Conservation (phyloP, 92 coral and sea anemone genomes). For the Scolanthus callimorphus region DNA sequence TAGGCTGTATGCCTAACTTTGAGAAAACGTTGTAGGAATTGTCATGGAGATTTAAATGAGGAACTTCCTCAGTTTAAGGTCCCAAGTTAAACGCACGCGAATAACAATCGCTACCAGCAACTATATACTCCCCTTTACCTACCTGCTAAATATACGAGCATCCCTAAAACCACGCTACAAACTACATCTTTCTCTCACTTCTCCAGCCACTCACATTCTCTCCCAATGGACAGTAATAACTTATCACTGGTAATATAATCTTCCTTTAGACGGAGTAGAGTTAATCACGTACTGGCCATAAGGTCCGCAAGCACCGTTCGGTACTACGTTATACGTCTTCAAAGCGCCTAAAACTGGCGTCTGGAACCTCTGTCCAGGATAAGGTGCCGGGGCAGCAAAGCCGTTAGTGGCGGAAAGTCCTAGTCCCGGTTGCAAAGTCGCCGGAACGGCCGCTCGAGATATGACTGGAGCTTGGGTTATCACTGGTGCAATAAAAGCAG, state of each 20-base stretch:
- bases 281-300: conserved; percentile 71
- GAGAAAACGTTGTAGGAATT: no score
- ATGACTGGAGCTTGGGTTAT: conserved; percentile 55
- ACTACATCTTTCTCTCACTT: neutral
- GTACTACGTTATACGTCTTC: conserved; percentile 64
- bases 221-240: no score
- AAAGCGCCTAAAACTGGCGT: conserved; percentile 57
- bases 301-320: conserved; percentile 55
- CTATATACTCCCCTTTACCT: no score
- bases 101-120: no score
- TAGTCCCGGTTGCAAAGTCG: conserved; percentile 62
- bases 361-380: conserved; percentile 52
- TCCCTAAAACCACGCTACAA: neutral
- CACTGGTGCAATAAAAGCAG: conserved; percentile 55
- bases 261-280: conserved; percentile 61
- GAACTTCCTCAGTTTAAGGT: no score
- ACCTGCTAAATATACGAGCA: neutral
- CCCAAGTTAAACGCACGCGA: no score
- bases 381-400: conserved; percentile 47
- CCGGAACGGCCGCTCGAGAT: conserved; percentile 57
- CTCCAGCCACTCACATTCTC: neutral
- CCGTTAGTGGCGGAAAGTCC: conserved; percentile 39
- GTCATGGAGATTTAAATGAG: no score
- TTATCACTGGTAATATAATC: conserved; percentile 58
- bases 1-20: no score